A percentile compares a stretch with the other conserved stretches of the same genome.
Conservation (phyloP, 2,888 invertebrate genomes). For the Nomada ruficornis region DNA sequence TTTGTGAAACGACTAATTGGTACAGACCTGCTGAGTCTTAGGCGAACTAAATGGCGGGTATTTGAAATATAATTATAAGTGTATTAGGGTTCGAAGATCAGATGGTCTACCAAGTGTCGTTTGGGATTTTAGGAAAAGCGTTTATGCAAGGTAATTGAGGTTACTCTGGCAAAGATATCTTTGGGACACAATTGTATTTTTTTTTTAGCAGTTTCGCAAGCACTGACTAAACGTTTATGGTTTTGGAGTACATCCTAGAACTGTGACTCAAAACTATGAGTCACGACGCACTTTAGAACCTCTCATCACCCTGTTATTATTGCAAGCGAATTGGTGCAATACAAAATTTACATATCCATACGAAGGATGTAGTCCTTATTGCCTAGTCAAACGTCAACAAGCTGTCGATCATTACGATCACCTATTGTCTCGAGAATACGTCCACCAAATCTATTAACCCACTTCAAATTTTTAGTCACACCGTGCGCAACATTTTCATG, state of each 20-base stretch:
- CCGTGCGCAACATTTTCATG: neutral
- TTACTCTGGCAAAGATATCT: neutral
- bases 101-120: too few relatives aligned
- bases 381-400: slow-evolving; percentile 8
- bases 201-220: neutral
- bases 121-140: too few relatives aligned
- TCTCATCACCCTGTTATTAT: slow-evolving; percentile 14
- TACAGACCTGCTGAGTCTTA: too few relatives aligned
- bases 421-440: neutral
- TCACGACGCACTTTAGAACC: slow-evolving; percentile 1
- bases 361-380: slow-evolving; percentile 1
- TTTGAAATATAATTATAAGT: too few relatives aligned
- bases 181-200: too few relatives aligned
- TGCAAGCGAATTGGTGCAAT: slow-evolving; percentile 9
- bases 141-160: neutral
- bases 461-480: neutral
- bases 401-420: slow-evolving; percentile 19
- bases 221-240: slow-evolving; percentile 16
- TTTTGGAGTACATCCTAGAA: slow-evolving; percentile 15
- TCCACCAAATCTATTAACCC: neutral
- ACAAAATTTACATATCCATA: slow-evolving; percentile 10
- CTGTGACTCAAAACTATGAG: slow-evolving; percentile 7
- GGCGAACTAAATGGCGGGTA: too few relatives aligned
- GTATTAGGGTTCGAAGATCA: too few relatives aligned
- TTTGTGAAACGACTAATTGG: too few relatives aligned